Percentiles rank a stretch among this genome's conserved stretches.
phyloP scores from a whole-genome alignment of 1,140 invertebrate species.

The Phymastichus coffea region DNA sequence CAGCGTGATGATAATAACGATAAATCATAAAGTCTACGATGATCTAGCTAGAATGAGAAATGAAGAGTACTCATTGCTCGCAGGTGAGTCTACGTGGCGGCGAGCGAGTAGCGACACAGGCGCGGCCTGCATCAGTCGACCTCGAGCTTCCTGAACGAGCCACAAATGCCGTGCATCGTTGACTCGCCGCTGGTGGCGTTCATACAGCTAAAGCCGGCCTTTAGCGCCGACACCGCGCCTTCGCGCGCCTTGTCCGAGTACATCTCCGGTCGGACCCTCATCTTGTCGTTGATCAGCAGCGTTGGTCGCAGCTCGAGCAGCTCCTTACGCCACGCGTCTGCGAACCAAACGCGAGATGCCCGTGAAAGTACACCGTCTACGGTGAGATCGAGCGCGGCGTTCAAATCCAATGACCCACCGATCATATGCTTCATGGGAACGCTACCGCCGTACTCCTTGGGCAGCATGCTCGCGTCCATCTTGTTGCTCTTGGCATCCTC shows the following conservation, averaged over 20 bases:
- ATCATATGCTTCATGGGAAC: constrained; percentile 85
- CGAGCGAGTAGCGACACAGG: too few species aligned
- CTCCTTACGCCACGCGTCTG: constrained; percentile 69
- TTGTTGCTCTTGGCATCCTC: constrained; percentile 62
- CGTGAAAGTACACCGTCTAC: too few species aligned
- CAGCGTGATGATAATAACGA: too few species aligned
- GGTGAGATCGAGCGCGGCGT: not conserved
- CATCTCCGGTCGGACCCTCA: constrained; percentile 63
- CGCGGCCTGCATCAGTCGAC: constrained; percentile 61
- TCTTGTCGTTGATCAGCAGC: constrained; percentile 63
- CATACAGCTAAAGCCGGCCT: constrained; percentile 56
- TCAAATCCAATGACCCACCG: too few species aligned
- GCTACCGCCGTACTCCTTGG: constrained; percentile 78
- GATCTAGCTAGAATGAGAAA: too few species aligned
- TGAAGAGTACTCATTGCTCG: too few species aligned
- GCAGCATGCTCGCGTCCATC: constrained; percentile 68
- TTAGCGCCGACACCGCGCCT: constrained; percentile 70
- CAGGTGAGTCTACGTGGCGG: too few species aligned
- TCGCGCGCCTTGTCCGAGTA: constrained; percentile 69
- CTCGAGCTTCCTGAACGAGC: constrained; percentile 77
- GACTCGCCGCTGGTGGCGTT: constrained; percentile 61
- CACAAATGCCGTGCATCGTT: constrained; percentile 66
- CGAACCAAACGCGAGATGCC: constrained; percentile 25
- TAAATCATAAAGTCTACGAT: too few species aligned
- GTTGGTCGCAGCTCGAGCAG: constrained; percentile 59